phyloP scores from a whole-genome alignment of 64 coral and sea anemone genomes.

The Pocillopora damicornis region DNA sequence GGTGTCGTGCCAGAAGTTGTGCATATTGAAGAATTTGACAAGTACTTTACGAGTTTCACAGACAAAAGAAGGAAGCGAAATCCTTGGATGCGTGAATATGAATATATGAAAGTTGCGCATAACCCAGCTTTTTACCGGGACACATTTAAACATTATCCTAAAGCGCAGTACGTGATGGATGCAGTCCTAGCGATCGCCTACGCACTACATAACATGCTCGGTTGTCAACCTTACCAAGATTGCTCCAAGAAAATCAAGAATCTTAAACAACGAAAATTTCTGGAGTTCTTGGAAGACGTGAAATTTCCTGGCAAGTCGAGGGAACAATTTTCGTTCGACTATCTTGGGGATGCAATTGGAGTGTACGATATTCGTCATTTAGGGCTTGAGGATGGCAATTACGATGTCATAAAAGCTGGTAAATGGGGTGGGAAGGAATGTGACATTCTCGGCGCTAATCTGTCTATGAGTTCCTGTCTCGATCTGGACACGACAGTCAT shows the following conservation, averaged over 20 bases:
- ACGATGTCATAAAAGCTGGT: slow-evolving; percentile 48
- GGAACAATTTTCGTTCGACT: slow-evolving; percentile 55
- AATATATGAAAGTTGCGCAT: slow-evolving; percentile 53
- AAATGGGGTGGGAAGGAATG: slow-evolving; percentile 56
- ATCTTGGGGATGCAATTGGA: slow-evolving; percentile 68
- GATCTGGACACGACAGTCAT: neutral
- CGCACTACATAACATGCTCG: slow-evolving; percentile 68
- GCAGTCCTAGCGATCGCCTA: slow-evolving; percentile 71
- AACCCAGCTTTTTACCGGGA: slow-evolving; percentile 69
- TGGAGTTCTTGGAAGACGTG: slow-evolving; percentile 67
- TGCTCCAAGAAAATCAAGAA: slow-evolving; percentile 36
- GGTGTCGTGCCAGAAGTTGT: slow-evolving; percentile 69
- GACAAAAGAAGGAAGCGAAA: slow-evolving; percentile 63
- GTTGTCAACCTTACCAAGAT: slow-evolving; percentile 60
- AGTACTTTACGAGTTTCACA: slow-evolving; percentile 83
- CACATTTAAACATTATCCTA: slow-evolving; percentile 68
- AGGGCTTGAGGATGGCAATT: slow-evolving; percentile 54
- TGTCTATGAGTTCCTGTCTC: neutral
- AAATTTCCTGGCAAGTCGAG: slow-evolving; percentile 68
- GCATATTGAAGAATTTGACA: slow-evolving; percentile 58
- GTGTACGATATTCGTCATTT: slow-evolving; percentile 76
- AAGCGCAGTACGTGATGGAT: slow-evolving; percentile 80
- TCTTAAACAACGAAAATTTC: slow-evolving; percentile 19
- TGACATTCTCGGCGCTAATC: neutral
- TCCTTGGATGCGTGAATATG: slow-evolving; percentile 83